Conservation (phyloP, 2,797 vertebrate genomes). For the Coreius guichenoti region DNA sequence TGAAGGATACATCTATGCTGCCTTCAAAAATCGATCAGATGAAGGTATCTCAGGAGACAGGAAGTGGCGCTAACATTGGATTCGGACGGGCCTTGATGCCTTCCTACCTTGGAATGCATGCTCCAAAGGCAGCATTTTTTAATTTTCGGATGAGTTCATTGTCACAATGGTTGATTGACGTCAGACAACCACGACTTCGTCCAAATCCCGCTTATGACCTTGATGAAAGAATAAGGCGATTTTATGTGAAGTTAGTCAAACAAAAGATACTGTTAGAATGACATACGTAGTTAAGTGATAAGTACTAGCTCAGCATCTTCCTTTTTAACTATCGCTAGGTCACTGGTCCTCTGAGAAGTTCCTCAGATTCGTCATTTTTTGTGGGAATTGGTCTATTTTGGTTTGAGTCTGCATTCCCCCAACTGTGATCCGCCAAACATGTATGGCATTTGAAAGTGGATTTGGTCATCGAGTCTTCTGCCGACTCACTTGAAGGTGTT, state of each 20-base stretch:
- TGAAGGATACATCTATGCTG: too few relatives aligned
- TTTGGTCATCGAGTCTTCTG: background rate
- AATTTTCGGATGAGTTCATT: background rate
- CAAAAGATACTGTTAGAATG: background rate
- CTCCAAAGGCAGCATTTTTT: too few relatives aligned
- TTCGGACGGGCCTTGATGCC: too few relatives aligned
- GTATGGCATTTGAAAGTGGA: background rate
- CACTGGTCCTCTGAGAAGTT: background rate
- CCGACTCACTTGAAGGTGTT: background rate
- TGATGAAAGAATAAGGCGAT: background rate
- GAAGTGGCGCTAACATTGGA: too few relatives aligned
- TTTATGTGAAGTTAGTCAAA: background rate
- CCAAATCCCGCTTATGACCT: background rate
- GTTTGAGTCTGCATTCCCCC: background rate
- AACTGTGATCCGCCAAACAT: background rate
- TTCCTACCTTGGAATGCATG: too few relatives aligned
- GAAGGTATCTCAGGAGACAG: too few relatives aligned
- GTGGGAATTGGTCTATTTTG: too few relatives aligned
- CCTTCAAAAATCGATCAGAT: too few relatives aligned
- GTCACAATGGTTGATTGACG: background rate
- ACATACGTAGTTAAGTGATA: background rate
- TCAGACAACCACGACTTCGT: background rate
- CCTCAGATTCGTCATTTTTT: background rate
- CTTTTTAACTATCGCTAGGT: background rate
- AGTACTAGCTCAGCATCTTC: background rate